Percentiles rank a stretch among this genome's conserved stretches.
phyloP scores from a whole-genome alignment of 2,797 vertebrate species.

The Loris lydekkerianus region DNA sequence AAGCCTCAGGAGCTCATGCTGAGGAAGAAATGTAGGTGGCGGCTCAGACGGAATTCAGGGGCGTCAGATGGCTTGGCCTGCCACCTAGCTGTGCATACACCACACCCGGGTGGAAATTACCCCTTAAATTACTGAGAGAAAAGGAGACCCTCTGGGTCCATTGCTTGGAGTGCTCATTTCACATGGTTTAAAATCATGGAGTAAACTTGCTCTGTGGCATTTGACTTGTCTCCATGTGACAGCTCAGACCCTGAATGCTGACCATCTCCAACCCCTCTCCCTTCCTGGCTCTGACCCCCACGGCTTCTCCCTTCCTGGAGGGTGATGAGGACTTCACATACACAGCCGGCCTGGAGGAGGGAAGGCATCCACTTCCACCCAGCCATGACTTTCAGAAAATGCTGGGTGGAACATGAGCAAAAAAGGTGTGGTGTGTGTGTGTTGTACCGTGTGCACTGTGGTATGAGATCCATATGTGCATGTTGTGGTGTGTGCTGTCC shows the following conservation, averaged over 20 bases:
- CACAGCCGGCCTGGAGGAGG: background rate
- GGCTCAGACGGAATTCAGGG: background rate
- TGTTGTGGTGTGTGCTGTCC: background rate
- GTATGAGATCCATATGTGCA: background rate
- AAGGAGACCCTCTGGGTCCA: background rate
- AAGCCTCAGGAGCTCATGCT: background rate
- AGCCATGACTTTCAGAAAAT: background rate
- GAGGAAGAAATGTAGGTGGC: background rate
- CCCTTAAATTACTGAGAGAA: background rate
- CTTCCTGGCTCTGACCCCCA: accelerated
- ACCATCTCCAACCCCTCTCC: accelerated
- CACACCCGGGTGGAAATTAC: background rate
- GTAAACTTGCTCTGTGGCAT: background rate
- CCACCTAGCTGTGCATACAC: background rate
- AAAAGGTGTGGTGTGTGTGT: background rate
- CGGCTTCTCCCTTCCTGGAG: background rate
- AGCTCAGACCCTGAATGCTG: background rate
- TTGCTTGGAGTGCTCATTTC: background rate
- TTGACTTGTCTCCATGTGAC: background rate
- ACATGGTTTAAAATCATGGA: background rate
- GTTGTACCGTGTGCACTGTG: background rate
- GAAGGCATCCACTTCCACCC: background rate
- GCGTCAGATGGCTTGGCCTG: background rate
- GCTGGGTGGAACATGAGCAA: background rate
- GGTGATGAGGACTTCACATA: too few species aligned